Conservation (phyloP, 2,113 vertebrate genomes). For the Acrocephalus arundinaceus region DNA sequence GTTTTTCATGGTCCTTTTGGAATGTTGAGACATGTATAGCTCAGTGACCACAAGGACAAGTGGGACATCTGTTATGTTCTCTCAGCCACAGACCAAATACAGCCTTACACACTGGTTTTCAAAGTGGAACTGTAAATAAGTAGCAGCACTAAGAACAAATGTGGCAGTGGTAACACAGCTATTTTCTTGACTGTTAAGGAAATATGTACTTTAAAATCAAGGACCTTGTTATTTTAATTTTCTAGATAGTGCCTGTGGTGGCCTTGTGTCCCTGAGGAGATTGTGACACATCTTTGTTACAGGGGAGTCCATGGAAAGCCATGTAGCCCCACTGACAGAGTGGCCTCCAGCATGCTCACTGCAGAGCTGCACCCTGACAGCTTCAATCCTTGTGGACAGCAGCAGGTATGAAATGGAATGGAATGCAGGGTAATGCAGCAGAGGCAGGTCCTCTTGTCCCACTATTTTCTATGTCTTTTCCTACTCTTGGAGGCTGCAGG, state of each 20-base stretch:
- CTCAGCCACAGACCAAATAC: not conserved
- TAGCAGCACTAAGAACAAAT: not conserved
- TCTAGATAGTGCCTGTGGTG: not conserved
- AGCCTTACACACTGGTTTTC: not conserved
- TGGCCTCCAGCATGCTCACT: fast-evolving
- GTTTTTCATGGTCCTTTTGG: slow-evolving; percentile 25
- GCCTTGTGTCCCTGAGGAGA: not conserved
- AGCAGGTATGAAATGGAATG: not conserved
- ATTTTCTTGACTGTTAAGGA: not conserved
- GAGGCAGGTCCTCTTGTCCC: not conserved
- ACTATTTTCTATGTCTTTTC: not conserved
- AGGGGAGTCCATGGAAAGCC: not conserved
- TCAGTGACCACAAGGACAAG: not conserved
- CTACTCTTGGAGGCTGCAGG: not conserved
- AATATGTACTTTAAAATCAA: not conserved
- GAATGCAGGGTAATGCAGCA: not conserved
- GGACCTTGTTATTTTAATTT: not conserved
- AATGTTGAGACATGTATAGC: not conserved
- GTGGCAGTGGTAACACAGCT: not conserved
- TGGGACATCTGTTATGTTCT: not conserved
- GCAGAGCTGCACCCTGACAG: not conserved
- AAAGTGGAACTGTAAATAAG: not conserved
- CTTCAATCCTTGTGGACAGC: not conserved
- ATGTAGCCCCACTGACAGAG: not conserved
- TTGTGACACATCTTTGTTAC: not conserved